Evolutionary conservation across 2,888 invertebrate genomes (phyloP).

Genomic region (Gastrophysa polygoni): DNA sequence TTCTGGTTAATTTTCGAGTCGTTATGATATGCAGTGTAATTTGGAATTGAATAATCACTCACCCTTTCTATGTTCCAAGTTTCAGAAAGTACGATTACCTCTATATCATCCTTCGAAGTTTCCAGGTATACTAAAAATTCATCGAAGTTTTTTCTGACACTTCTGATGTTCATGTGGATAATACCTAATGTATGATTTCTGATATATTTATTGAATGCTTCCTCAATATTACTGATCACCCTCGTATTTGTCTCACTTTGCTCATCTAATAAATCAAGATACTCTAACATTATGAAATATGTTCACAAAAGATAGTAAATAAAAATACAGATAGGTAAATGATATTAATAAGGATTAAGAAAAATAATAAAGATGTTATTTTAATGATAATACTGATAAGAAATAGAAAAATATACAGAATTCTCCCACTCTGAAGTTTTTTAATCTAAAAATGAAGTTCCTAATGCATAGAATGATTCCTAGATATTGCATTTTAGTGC

Average conservation of each 20-base stretch:
- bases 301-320: background rate
- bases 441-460: background rate
- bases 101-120: too few relatives aligned
- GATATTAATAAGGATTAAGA: background rate
- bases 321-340: background rate
- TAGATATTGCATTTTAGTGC: background rate
- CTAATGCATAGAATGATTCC: background rate
- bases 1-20: conserved; percentile 1
- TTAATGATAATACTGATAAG: background rate
- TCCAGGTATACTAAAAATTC: too few relatives aligned
- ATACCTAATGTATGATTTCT: background rate
- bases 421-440: background rate
- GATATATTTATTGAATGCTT: background rate
- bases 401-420: too few relatives aligned
- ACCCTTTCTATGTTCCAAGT: conserved; percentile 8
- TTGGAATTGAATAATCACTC: conserved; percentile 6
- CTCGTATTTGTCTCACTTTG: background rate
- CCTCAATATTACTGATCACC: background rate
- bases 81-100: too few relatives aligned
- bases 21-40: conserved; percentile 3
- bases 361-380: background rate
- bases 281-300: background rate
- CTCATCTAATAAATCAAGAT: background rate
- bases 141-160: too few relatives aligned
- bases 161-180: background rate